phyloP scores from a whole-genome alignment of 2,888 invertebrate genomes.

The Calameuta filiformis region DNA sequence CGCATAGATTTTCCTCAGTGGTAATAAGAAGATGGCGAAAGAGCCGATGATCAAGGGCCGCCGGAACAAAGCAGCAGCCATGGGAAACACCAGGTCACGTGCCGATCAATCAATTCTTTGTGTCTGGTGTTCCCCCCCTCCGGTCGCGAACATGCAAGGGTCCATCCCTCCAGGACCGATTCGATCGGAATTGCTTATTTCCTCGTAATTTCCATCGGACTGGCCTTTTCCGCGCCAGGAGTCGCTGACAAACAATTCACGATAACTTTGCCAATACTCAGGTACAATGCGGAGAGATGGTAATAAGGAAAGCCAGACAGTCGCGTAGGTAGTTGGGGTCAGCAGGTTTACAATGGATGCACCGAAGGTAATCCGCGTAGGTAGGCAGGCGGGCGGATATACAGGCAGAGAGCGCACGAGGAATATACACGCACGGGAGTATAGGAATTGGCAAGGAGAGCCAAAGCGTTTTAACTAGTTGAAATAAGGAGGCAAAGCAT shows the following conservation, averaged over 20 bases:
- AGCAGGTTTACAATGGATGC: not conserved
- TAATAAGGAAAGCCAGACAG: not conserved
- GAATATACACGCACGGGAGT: not conserved
- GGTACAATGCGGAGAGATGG: not conserved
- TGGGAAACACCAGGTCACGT: not conserved
- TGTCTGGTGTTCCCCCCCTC: not conserved
- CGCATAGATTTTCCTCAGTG: not conserved
- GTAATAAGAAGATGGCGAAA: not conserved
- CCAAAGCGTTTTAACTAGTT: not conserved
- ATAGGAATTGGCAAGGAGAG: not conserved
- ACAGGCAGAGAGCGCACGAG: not conserved
- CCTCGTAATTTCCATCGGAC: not conserved
- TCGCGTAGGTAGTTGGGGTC: not conserved
- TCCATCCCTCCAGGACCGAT: not conserved
- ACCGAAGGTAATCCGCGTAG: not conserved
- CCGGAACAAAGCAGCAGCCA: not conserved
- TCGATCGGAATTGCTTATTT: not conserved
- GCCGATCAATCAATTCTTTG: constrained; percentile 4
- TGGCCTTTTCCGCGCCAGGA: not conserved
- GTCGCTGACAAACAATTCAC: not conserved
- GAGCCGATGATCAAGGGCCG: not conserved
- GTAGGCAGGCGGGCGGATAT: not conserved
- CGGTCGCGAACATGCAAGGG: not conserved
- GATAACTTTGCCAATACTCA: not conserved
- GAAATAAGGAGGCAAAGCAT: not conserved